Conservation (phyloP, 2,797 vertebrate genomes). For the Catostomus latipinnis region DNA sequence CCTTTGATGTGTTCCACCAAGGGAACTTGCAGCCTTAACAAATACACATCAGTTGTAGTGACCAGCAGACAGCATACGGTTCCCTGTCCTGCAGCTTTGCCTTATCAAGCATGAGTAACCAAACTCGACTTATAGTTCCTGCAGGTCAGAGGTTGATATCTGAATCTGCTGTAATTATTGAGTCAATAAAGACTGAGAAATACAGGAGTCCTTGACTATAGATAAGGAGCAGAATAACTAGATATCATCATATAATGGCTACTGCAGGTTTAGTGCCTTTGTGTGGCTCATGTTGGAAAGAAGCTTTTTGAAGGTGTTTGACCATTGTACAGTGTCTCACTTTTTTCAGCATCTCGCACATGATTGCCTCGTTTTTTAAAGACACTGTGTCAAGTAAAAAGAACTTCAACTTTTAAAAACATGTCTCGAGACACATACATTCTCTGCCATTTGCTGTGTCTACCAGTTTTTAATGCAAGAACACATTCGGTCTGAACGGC, state of each 20-base stretch:
- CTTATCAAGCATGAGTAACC: constrained; percentile 62
- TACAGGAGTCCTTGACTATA: constrained; percentile 24
- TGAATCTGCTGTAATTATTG: constrained; percentile 57
- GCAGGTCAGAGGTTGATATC: constrained; percentile 71
- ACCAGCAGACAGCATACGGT: constrained; percentile 38
- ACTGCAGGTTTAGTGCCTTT: neutral
- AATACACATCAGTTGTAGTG: constrained; percentile 47
- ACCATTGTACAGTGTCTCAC: too few relatives aligned
- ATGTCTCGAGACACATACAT: too few relatives aligned
- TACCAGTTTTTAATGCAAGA: too few relatives aligned
- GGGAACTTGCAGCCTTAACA: constrained; percentile 33
- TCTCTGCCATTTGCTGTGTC: too few relatives aligned
- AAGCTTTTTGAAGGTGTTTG: too few relatives aligned
- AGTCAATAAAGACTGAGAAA: constrained; percentile 47
- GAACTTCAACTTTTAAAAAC: too few relatives aligned
- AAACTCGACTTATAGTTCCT: constrained; percentile 66
- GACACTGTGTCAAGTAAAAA: too few relatives aligned
- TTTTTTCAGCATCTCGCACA: too few relatives aligned
- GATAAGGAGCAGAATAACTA: neutral
- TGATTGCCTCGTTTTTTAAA: too few relatives aligned
- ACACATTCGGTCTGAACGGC: too few relatives aligned
- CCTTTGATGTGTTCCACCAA: constrained; percentile 53
- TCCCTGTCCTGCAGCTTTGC: constrained; percentile 46
- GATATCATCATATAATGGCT: constrained; percentile 4
- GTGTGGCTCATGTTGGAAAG: neutral